phyloP scores from a whole-genome alignment of 2,888 invertebrate species.

The Eilema caniola region DNA sequence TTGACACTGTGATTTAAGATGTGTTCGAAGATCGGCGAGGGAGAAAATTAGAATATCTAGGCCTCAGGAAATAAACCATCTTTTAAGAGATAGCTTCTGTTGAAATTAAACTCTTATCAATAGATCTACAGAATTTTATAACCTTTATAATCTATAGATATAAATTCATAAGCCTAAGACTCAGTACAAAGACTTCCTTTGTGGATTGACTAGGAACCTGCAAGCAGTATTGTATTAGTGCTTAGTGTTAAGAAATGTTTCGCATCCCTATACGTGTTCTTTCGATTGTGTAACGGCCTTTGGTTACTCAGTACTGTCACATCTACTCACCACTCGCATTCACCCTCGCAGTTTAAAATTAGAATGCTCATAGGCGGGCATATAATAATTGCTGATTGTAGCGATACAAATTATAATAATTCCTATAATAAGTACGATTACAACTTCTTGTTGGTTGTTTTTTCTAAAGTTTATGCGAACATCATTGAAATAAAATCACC shows the following conservation, averaged over 20 bases:
- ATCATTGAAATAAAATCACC: too few relatives aligned
- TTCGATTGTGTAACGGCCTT: background rate
- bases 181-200: background rate
- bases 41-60: conserved; percentile 32
- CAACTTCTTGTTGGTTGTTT: too few relatives aligned
- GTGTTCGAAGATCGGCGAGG: conserved; percentile 7
- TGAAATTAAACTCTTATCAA: too few relatives aligned
- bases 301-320: background rate
- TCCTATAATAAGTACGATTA: too few relatives aligned
- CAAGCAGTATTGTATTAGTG: background rate
- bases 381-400: too few relatives aligned
- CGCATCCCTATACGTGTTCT: background rate
- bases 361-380: background rate
- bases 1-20: conserved; percentile 33
- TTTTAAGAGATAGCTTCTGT: background rate
- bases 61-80: conserved; percentile 10
- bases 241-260: background rate
- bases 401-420: too few relatives aligned
- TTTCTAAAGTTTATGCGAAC: too few relatives aligned
- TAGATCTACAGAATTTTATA: background rate
- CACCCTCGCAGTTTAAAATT: background rate
- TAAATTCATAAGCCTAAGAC: background rate
- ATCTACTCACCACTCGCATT: background rate
- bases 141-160: background rate
- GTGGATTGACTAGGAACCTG: background rate